Base-by-base conservation (phyloP, 2,113 vertebrate species). In the Centropus unirufus region DNA sequence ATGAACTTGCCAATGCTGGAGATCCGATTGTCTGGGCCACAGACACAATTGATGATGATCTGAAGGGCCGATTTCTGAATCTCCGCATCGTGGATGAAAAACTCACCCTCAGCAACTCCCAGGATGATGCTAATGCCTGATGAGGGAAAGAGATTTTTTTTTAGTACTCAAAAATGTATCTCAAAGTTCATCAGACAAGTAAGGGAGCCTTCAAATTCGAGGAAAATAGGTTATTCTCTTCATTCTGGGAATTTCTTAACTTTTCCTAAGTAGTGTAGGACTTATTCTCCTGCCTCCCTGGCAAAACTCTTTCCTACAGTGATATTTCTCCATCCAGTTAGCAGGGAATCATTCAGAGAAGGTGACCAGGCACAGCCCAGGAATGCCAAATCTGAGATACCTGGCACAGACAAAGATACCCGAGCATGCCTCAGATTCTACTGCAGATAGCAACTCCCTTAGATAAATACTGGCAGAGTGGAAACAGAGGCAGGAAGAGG, bases 31-130 rank as follows among this genome's bases (percentile, higher is more conserved):
- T 99, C 99, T 11, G 99, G 99, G 52, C 99, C 99, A 57, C 99
- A 99, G 8, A 99, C 99, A 32, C 99, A 99, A 58, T 99, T 99
- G 93, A 99, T 99, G 97, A 99, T 98, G 93, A 99, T 99, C 94
- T 99, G 99, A 97, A 99, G 98, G 34, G 99, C 99, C 5, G 99
- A 99, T 93, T 99, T 99, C 98, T 99, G 99, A 97, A 99, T 99
- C 97, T 99, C 99, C 0, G 99, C 99, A 95, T 99, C 99, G 8
- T 99, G 99, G 69, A 99, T 98, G 95, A 99, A 99, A 75, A 99
- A 99, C 82, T 99, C 99, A 76, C 99, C 99, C 96, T 99, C 99
- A 3, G 99, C 99, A 83, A 99, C 99, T 63, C 99, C 98, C 97
- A 99, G 98, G 90, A 99, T 99, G 91, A 99, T 99, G 93, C 99